Conservation (phyloP, 2,888 invertebrate genomes). For the Parnassius smintheus region DNA sequence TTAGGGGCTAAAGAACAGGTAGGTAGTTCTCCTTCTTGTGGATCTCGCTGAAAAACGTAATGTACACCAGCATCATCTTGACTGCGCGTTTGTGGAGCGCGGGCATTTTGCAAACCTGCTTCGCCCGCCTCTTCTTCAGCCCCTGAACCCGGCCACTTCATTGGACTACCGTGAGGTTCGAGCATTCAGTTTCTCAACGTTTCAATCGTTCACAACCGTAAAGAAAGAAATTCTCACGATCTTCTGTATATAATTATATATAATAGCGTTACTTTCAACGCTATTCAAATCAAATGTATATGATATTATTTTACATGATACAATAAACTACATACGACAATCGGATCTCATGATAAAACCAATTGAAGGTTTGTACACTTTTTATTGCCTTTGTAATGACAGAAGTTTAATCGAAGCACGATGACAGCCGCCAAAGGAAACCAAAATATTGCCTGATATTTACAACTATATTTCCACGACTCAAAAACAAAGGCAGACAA, state of each 20-base stretch:
- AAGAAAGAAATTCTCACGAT: slow-evolving; percentile 57
- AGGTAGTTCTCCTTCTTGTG: slow-evolving; percentile 90
- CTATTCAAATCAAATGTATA: slow-evolving; percentile 45
- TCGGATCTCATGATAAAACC: slow-evolving; percentile 46
- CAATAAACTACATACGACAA: slow-evolving; percentile 45
- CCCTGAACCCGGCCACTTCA: slow-evolving; percentile 89
- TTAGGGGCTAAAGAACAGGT: slow-evolving; percentile 83
- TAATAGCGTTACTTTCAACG: slow-evolving; percentile 46
- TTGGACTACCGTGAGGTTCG: slow-evolving; percentile 83
- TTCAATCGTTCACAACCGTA: slow-evolving; percentile 59
- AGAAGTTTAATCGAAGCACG: slow-evolving; percentile 66
- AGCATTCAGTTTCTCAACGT: slow-evolving; percentile 78
- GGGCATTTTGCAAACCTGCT: slow-evolving; percentile 81
- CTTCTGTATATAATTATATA: slow-evolving; percentile 45
- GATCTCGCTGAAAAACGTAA: slow-evolving; percentile 92
- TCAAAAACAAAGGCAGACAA: slow-evolving; percentile 78
- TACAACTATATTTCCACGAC: slow-evolving; percentile 78
- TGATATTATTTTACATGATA: slow-evolving; percentile 61
- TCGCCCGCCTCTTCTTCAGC: slow-evolving; percentile 83
- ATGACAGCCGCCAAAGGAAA: slow-evolving; percentile 76
- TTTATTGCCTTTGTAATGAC: slow-evolving; percentile 69
- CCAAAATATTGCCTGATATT: slow-evolving; percentile 79
- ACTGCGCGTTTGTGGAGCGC: slow-evolving; percentile 85
- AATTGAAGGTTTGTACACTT: slow-evolving; percentile 55
- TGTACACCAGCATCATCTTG: slow-evolving; percentile 95